Base-by-base conservation (phyloP, 2,888 invertebrate species). In the Microctonus brassicae region DNA sequence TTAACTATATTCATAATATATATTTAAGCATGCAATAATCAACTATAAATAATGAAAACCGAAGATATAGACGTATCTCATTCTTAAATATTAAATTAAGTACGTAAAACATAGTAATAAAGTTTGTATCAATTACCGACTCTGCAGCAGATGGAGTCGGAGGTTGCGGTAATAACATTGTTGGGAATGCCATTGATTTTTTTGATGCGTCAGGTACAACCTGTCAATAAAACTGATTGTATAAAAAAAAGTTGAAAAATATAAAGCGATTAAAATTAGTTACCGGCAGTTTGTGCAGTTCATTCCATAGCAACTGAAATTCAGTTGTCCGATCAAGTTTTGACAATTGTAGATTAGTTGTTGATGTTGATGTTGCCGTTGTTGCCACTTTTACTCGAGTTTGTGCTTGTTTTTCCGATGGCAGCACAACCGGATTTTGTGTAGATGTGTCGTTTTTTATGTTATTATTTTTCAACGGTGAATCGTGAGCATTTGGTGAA, bases 291-390 rank as follows among this genome's bases (percentile, higher is more conserved):
- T 82, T 81, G 42, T 86, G 83, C 33, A 87, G 75, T 62, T 87
- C 87, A 57, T 86, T 86, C 88, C 88, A 88, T 36, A 88, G 70
- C 5, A 84, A 83, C 72, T 88, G 86, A 61, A 86, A 88, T 61
- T 88, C 88, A 0, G 84, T 79, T 1, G 78, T 70, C 5, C 73
- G 34, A 9, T 75, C 70, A 33, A n/a, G 13, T 9, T 58, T 70
- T 22, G 24, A 24, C 6, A 13, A 5, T 2, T 42, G 47, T 7
- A 13, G 47, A 13, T n/a, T 11, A 13, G 29, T 47, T 10, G n/a
- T 60, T 13, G 26, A 22, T 20, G n/a, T 39, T 10, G 24, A 29
- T 52, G 42, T 2, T 20, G 5, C 13, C 1, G 60, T 22, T 17
- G 17, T n/a, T 13, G 17, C 17, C n/a, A 36, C 17, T 13, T 29